Percentiles rank a stretch among this genome's conserved stretches.
These are phyloP conservation scores for Mus spicilegus DNA, from an alignment of 2,113 vertebrate species.

Conservation along the genomic window DNA sequence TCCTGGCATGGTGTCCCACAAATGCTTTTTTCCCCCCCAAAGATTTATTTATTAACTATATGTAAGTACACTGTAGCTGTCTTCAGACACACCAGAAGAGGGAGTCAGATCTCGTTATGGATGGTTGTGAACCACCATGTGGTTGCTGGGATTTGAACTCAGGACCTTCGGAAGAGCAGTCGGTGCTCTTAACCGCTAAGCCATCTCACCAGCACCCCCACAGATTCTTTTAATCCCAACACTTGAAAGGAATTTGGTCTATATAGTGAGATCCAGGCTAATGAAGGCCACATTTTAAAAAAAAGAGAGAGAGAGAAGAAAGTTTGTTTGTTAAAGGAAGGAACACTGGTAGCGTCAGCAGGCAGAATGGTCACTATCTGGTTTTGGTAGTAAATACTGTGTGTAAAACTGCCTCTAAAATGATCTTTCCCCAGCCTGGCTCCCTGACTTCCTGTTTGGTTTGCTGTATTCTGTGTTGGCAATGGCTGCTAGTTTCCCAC, in stretches of 20 bases:
- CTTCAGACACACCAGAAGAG: no score
- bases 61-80: no score
- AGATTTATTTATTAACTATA: no score
- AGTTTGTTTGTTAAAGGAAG: background rate
- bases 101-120: no score
- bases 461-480: background rate
- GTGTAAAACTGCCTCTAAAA: constrained; percentile 46
- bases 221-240: background rate
- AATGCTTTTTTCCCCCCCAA: no score
- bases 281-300: background rate
- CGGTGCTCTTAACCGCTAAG: no score
- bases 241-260: background rate
- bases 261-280: background rate
- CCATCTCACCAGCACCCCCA: background rate
- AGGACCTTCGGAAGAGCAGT: no score
- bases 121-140: no score
- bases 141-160: no score
- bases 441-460: background rate
- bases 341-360: background rate
- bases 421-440: background rate
- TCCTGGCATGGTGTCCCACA: background rate
- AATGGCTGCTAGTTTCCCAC: constrained; percentile 2
- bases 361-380: background rate
- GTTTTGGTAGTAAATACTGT: background rate
- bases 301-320: background rate